Evolutionary conservation across 2,888 invertebrate species (phyloP).

Genomic region (Chrysomela aeneicollis): DNA sequence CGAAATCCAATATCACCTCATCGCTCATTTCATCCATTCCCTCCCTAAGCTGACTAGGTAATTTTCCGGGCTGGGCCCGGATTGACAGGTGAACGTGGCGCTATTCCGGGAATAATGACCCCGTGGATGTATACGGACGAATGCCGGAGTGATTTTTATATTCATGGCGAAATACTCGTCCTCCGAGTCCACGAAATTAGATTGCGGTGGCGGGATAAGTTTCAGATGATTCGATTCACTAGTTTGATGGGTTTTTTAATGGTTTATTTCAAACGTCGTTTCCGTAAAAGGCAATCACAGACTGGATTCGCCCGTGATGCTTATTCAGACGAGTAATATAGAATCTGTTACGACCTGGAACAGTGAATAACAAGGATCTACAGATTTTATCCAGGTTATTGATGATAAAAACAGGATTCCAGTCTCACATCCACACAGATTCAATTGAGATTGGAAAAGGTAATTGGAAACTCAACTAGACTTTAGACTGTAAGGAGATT

Average conservation of each 20-base stretch:
- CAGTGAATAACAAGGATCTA: too few species aligned
- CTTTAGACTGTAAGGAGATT: too few species aligned
- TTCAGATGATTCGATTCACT: constrained; percentile 1
- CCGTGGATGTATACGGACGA: not conserved
- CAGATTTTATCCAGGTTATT: too few species aligned
- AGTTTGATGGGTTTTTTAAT: not conserved
- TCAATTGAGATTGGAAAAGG: too few species aligned
- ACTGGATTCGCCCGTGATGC: too few species aligned
- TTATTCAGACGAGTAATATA: too few species aligned
- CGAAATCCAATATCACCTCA: constrained; percentile 9
- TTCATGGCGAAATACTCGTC: not conserved
- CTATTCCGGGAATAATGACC: not conserved
- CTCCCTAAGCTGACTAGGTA: constrained; percentile 21
- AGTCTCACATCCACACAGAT: too few species aligned
- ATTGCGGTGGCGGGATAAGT: not conserved
- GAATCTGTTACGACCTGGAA: too few species aligned
- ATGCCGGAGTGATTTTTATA: not conserved
- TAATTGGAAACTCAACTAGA: too few species aligned
- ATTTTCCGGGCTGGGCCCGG: constrained; percentile 14
- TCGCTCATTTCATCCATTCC: constrained; percentile 27
- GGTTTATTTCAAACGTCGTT: not conserved
- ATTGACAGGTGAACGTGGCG: constrained; percentile 27
- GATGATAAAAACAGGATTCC: too few species aligned
- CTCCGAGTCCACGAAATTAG: not conserved
- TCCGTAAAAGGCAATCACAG: not conserved